Percentiles rank a stretch among this genome's conserved stretches.
Conservation (phyloP, 2,113 vertebrate genomes). For the Cairina moschata region DNA sequence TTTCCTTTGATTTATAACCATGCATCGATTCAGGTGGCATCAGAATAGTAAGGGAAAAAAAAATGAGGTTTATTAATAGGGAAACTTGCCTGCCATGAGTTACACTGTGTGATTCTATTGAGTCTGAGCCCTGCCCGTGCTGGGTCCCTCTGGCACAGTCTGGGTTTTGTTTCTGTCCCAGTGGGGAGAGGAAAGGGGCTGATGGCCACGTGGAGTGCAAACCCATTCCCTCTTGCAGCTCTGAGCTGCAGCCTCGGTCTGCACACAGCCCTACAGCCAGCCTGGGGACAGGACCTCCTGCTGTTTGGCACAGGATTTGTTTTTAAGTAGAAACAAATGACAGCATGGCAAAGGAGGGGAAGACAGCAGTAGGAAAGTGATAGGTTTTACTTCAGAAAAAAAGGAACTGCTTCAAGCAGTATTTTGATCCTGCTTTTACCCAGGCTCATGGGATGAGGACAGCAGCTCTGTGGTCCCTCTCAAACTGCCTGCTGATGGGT, state of each 20-base stretch:
- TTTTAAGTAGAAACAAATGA: not conserved
- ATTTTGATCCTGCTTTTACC: not conserved
- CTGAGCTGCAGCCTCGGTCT: not conserved
- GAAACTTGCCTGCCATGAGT: not conserved
- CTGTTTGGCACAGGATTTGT: not conserved
- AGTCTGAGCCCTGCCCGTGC: not conserved
- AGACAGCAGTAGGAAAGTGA: not conserved
- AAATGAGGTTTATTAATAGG: not conserved
- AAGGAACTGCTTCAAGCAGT: not conserved
- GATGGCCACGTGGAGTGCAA: not conserved
- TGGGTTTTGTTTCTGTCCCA: not conserved
- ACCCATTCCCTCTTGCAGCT: not conserved
- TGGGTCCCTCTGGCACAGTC: accelerated
- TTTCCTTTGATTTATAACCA: slow-evolving; percentile 7
- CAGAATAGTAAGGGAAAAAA: not conserved
- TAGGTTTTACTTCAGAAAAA: not conserved
- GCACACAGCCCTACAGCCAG: not conserved
- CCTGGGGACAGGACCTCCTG: not conserved
- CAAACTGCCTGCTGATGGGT: not conserved
- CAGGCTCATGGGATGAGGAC: not conserved
- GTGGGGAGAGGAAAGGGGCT: not conserved
- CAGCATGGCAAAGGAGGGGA: not conserved
- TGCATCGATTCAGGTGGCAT: not conserved
- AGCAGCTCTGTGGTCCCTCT: not conserved
- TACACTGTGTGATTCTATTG: not conserved